Evolutionary conservation across 2,113 vertebrate genomes (phyloP), one percentile per base, ranked within the genome.

Genomic region (Ranitomeya variabilis): DNA sequence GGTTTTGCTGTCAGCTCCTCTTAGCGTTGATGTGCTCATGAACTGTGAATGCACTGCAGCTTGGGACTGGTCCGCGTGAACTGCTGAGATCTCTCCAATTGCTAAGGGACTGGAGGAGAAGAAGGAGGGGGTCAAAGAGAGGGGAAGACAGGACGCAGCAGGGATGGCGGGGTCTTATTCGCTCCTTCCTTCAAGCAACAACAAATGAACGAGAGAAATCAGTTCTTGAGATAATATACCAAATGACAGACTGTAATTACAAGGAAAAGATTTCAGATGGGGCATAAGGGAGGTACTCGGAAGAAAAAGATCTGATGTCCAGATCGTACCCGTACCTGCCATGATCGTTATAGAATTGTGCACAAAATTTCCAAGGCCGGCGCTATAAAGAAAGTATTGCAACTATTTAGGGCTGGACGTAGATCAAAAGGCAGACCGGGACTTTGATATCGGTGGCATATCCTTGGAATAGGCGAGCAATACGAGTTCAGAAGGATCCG

Each of bases 31-130:
- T 85, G 90, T 87, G 91, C 91, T 93, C 90, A 91, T 97, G 97
- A 97, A 97, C 97, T 94, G 92, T 96, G 95, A 96, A 95, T 96
- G 96, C 93, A 94, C 92, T 13, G 94, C 92, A 71, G 89, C 0
- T 14, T 90, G 94, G 94, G 93, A 92, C 67, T 0, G 1, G 45
- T 66, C 85, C 90, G 37, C 82, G 90, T 18, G 13, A 90, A 90
- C 57, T 37, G 73, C 80, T 64, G 80, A 89, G 87, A 69, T 0
- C 91, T 80, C 83, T 83, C 52, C 84, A 77, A 64, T 77, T 26
- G 21, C 62, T 64, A 80, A 19, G 86, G 23, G 54, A 18, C 37
- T 8, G 71, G 4, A 7, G 13, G 0, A 13, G 0, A 1, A 16
- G 31, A 79, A 37, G 26, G 15, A 23, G 52, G n/a, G 62, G 21